Conservation (phyloP, 2,797 vertebrate genomes). For the Poecilia picta region DNA sequence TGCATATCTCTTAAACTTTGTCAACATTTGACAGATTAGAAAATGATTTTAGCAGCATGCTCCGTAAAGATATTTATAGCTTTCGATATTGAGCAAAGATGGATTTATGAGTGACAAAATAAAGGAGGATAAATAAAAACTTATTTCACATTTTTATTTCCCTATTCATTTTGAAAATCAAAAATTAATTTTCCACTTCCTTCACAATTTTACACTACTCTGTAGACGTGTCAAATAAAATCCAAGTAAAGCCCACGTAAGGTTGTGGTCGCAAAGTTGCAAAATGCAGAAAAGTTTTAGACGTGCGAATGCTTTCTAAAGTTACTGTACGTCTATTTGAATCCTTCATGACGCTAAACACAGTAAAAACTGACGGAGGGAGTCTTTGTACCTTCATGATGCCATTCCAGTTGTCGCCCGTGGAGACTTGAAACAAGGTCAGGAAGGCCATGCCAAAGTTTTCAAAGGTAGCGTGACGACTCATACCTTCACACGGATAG, state of each 20-base stretch:
- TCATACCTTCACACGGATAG: conserved; percentile 97
- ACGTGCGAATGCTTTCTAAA: neutral
- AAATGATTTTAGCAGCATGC: neutral
- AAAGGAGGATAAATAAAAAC: neutral
- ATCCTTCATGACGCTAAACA: no score
- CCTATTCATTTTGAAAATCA: neutral
- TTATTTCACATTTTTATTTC: neutral
- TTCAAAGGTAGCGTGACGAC: conserved; percentile 96
- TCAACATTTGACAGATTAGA: neutral
- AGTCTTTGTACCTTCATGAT: conserved; percentile 97
- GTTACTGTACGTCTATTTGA: neutral
- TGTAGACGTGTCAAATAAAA: neutral
- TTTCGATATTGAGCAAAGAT: no score
- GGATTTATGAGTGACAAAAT: neutral
- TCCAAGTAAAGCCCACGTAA: neutral
- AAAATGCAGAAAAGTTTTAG: neutral
- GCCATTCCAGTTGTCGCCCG: conserved; percentile 98
- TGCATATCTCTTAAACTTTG: neutral
- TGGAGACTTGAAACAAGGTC: conserved; percentile 97
- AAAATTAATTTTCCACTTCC: neutral
- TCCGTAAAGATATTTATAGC: no score
- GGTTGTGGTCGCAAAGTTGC: neutral
- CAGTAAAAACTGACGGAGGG: neutral
- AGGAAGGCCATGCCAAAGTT: conserved; percentile 99
- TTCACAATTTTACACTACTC: neutral